These are phyloP conservation scores for Oryzias sinensis DNA, from an alignment of 2,797 vertebrate species.

Conservation along the genomic window DNA sequence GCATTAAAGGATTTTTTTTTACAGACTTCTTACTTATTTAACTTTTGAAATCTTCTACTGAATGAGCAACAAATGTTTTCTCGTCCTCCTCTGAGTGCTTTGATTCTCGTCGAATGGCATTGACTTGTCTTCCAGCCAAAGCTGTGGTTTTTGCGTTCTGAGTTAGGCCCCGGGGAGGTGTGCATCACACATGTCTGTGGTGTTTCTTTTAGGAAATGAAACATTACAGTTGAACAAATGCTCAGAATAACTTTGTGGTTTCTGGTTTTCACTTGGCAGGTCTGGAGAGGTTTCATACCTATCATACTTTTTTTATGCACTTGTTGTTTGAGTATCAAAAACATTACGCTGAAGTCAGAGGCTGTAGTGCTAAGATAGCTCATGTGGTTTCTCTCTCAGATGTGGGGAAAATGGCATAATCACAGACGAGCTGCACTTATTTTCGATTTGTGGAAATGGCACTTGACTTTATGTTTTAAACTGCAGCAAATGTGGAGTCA, in stretches of 20 bases:
- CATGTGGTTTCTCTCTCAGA: slow-evolving; percentile 18
- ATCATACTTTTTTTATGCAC: slow-evolving; percentile 9
- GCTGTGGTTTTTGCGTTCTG: slow-evolving; percentile 2
- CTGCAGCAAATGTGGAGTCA: slow-evolving; percentile 15
- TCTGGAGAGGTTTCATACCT: background rate
- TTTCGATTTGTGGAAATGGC: slow-evolving; percentile 26
- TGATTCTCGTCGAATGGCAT: slow-evolving; percentile 39
- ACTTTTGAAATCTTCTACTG: slow-evolving; percentile 12
- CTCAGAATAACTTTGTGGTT: slow-evolving; percentile 1
- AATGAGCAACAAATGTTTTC: slow-evolving; percentile 4
- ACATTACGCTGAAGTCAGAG: slow-evolving; percentile 22
- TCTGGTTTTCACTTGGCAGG: background rate
- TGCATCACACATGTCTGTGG: background rate
- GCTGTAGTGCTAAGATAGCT: slow-evolving; percentile 2
- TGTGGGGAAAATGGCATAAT: slow-evolving; percentile 26
- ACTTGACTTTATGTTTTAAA: slow-evolving; percentile 9
- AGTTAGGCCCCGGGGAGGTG: background rate
- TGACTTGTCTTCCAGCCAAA: slow-evolving; percentile 37
- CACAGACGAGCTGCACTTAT: slow-evolving; percentile 31
- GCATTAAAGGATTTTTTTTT: background rate
- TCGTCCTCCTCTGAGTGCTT: slow-evolving; percentile 17
- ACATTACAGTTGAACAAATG: slow-evolving; percentile 5
- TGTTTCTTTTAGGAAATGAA: slow-evolving; percentile 3
- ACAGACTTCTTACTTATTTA: background rate
- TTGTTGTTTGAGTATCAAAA: slow-evolving; percentile 8